A percentile compares a stretch with the other conserved stretches of the same genome.
phyloP scores from a whole-genome alignment of 2,797 vertebrate species.

The Chanos chanos region DNA sequence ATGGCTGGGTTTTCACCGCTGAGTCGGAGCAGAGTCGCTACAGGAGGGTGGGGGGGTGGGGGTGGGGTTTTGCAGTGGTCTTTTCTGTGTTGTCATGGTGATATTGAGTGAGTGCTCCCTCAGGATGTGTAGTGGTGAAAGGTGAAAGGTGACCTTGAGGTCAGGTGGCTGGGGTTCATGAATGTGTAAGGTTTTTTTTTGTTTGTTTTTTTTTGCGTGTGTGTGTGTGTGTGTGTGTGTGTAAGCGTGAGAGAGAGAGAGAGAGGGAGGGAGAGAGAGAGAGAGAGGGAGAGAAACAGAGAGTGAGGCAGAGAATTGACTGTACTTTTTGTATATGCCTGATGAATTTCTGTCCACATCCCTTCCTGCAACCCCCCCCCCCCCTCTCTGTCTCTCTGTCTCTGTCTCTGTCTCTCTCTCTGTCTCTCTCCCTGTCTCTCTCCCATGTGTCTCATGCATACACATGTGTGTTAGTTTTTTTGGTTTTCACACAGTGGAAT shows the following conservation, averaged over 20 bases:
- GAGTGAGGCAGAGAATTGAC: too few relatives aligned
- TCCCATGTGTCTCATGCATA: constrained; percentile 16
- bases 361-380: not conserved
- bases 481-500: not conserved
- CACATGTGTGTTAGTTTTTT: constrained; percentile 29
- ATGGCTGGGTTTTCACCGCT: not conserved
- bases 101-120: constrained; percentile 16
- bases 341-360: not conserved
- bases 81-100: constrained; percentile 31
- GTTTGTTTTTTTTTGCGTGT: not conserved
- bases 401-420: not conserved
- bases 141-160: constrained; percentile 19
- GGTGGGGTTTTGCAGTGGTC: constrained; percentile 13
- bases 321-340: too few relatives aligned
- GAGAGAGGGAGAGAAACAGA: too few relatives aligned
- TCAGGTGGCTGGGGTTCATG: not conserved
- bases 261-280: too few relatives aligned
- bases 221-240: not conserved
- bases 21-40: not conserved
- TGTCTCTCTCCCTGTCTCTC: not conserved
- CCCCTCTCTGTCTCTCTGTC: not conserved
- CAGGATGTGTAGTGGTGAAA: constrained; percentile 15
- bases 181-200: not conserved
- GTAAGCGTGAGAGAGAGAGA: too few relatives aligned
- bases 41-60: constrained; percentile 13